Percentiles rank a stretch among this genome's conserved stretches.
Evolutionary conservation across 2,113 vertebrate genomes (phyloP).

Genomic region (Mystacornis crossleyi): DNA sequence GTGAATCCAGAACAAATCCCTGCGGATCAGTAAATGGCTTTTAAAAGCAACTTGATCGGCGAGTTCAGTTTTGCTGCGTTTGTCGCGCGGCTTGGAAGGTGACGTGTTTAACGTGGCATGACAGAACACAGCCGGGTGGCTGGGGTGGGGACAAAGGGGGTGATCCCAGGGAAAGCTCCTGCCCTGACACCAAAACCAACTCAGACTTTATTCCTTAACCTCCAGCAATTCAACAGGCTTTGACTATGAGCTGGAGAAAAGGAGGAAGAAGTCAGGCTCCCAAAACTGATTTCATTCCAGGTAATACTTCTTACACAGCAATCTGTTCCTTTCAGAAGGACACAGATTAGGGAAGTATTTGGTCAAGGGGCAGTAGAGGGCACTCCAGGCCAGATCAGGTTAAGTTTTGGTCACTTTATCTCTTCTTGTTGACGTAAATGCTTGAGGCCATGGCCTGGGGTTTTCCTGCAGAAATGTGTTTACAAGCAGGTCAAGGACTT

Average conservation of each 20-base stretch:
- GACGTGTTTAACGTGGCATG: background rate
- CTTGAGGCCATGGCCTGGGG: constrained; percentile 82
- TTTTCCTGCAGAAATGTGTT: constrained; percentile 92
- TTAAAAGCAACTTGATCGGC: background rate
- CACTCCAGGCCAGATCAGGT: constrained; percentile 93
- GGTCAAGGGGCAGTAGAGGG: constrained; percentile 92
- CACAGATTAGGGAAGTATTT: constrained; percentile 84
- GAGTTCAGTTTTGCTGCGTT: background rate
- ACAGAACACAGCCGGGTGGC: rapidly evolving
- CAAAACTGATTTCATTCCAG: constrained; percentile 1
- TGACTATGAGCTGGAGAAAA: background rate
- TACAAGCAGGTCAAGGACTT: constrained; percentile 98
- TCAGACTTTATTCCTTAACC: background rate
- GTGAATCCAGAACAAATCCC: background rate
- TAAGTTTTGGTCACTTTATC: constrained; percentile 92
- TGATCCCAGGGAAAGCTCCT: background rate
- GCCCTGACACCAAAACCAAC: background rate
- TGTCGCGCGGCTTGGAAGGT: background rate
- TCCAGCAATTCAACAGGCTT: background rate
- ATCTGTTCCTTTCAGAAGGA: constrained; percentile 61
- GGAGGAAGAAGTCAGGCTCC: background rate
- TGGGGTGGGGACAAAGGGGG: background rate
- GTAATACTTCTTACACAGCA: constrained; percentile 18
- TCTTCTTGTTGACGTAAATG: constrained; percentile 91
- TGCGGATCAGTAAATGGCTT: background rate